Base-by-base conservation (phyloP, 2,888 invertebrate species). In the Protophormia terraenovae region DNA sequence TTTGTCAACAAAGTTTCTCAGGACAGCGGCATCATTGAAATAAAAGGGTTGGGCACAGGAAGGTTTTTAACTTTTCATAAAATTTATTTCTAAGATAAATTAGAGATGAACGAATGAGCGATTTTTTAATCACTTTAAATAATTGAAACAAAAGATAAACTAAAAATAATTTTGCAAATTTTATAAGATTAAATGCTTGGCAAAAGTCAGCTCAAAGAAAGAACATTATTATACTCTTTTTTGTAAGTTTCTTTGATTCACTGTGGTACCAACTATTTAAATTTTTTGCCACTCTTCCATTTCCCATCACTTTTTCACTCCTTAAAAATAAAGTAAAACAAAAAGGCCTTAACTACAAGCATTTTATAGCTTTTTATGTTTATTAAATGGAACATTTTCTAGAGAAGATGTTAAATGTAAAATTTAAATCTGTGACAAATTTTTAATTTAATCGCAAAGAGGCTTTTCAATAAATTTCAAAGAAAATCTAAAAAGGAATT, bases 1-100 rank as follows among this genome's bases (percentile, higher is more conserved):
- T 82, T 85, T 82, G 82, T 75, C 82, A 85, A 78, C 82, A 78
- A 73, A 66, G n/a, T 24, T 71, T 83, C 47, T 55, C 14, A 10
- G 67, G 29, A 41, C 8, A 50, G 55, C n/a, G n/a, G n/a, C n/a
- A n/a, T n/a, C n/a, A n/a, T n/a, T n/a, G n/a, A n/a, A n/a, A n/a
- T n/a, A n/a, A n/a, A 19, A 19, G 50, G 58, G 55, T 0, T 24
- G 22, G 45, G n/a, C 12, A 22, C 8, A 7, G n/a, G 16, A 45
- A 27, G 12, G 55, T 3, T 29, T 35, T 14, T 24, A 62, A 38
- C 32, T 32, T 60, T 60, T 22, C 4, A 58, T 32, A 32, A 32
- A 32, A 22, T 60, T 5, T 24, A 29, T 50, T 19, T 22, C 22
- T 22, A 12, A 50, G 45, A 12, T 10, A 24, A 16, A 62, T 38